Conservation (phyloP, 1,140 invertebrate species). For the Cotesia typhae region DNA sequence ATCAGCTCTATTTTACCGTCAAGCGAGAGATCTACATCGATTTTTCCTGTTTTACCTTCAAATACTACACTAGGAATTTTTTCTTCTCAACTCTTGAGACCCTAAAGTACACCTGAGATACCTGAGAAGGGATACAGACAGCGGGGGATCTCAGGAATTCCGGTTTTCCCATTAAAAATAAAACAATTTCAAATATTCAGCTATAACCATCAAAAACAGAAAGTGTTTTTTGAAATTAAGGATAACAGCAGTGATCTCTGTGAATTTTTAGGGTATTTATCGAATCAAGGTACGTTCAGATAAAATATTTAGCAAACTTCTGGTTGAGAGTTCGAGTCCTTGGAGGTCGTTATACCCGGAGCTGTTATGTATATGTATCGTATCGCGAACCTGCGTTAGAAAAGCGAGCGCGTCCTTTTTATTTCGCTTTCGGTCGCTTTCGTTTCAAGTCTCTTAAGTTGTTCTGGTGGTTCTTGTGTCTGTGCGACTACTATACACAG, state of each 20-base stretch:
- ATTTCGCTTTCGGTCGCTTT: neutral
- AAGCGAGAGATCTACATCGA: slow-evolving; percentile 2
- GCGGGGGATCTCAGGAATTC: neutral
- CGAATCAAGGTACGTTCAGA: no score
- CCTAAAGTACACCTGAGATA: neutral
- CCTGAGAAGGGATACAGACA: neutral
- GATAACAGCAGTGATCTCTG: no score
- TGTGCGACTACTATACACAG: no score
- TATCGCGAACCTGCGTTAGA: slow-evolving; percentile 15
- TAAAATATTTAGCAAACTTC: neutral
- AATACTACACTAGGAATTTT: neutral
- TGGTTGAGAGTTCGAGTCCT: neutral
- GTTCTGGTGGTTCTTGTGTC: no score
- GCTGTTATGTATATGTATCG: neutral
- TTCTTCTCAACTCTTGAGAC: neutral
- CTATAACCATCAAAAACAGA: no score
- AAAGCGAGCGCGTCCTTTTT: slow-evolving; percentile 26
- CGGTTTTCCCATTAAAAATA: no score
- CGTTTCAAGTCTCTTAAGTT: neutral
- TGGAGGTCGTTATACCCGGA: slow-evolving; percentile 24
- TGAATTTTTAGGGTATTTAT: no score
- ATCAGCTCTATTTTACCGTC: no score
- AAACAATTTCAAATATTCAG: no score
- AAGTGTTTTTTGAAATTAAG: no score
- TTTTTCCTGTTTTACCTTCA: neutral